Base-by-base conservation (phyloP, 2,113 vertebrate genomes). In the Corvus hawaiiensis region DNA sequence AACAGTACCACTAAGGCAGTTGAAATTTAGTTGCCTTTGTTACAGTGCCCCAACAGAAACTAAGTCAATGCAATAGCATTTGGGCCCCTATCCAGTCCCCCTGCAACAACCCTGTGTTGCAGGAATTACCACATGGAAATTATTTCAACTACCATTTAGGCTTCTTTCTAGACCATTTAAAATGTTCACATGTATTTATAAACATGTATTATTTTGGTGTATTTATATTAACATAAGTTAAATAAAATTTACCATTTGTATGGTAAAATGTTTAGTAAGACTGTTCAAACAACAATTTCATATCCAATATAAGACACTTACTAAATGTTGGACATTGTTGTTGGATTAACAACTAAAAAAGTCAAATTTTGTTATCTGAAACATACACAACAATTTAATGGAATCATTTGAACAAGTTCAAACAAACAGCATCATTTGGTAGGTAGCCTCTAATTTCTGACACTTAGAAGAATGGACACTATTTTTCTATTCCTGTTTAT, bases 1-100 rank as follows among this genome's bases (percentile, higher is more conserved):
- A 84, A 55, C 62, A 86, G 56, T 17, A 35, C 11, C 24, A 67
- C 20, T 27, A 24, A 68, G 68, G 64, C 88, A 84, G 85, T 0
- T 93, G 74, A 88, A 75, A 80, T 81, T n/a, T 26, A 86, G 64
- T 72, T 78, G 82, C 83, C 68, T 97, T 93, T 94, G 68, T 54
- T 63, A 93, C 83, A 84, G 79, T 94, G 80, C 59, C 72, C 90
- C 67, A 39, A 55, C 33, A 83, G 62, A 87, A 90, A 79, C 17
- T 3, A 56, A 75, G 32, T 39, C 51, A 83, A 63, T 51, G 82
- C 71, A 90, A 59, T 6, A 80, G 37, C 72, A 41, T 54, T 63
- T 1, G 2, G 73, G 75, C 37, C 21, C 12, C 54, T 23, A 3
- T 44, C 52, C 59, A 77, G 59, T 44, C 16, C 32, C 15, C 10